Evolutionary conservation across 2,113 vertebrate genomes (phyloP), one percentile per base, ranked within the genome.

Genomic region (Galemys pyrenaicus): DNA sequence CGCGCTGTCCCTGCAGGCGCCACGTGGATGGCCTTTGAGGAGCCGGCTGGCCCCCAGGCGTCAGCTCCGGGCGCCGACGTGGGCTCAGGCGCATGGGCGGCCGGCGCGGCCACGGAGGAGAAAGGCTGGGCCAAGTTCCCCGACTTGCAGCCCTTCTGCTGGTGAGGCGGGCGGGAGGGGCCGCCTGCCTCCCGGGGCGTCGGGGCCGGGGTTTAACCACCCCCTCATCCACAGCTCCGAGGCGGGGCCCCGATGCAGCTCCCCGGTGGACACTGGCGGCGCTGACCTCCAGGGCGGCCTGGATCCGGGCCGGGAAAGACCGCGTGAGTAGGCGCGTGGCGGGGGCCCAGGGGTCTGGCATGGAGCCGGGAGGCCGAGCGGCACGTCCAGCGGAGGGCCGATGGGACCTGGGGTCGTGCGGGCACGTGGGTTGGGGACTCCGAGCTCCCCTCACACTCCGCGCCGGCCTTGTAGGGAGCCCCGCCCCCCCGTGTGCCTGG

Each of bases 61-160:
- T 97, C 97, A 0, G 0, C 91, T 0, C 93, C 98, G 4, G 97
- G 97, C 0, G 28, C 92, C 2, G 62, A 98, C 0, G 97, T 99
- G 1, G 98, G 98, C 0, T 98, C 98, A 9, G 97, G 98, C 1
- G 98, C 98, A 11, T 99, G 99, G 99, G 98, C 98, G 11, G 98
- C 97, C 0, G 92, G 98, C 0, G 28, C 92, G 2, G 62, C 98
- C 16, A 89, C 97, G 0, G 98, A 99, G 91, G 98, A 98, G 80
- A 98, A 98, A 30, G 98, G 99, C 85, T 99, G 99, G 99, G 99
- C 99, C 85, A 99, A 98, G 94, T 99, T 99, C 91, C 98, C 99
- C 0, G 99, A 99, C 98, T 99, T 99, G 96, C 99, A 99, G 97
- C 99, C 99, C 22, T 99, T 99, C 97, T 99, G 99, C 94, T 99